These are phyloP conservation scores for Littorina saxatilis DNA, from an alignment of 1,140 invertebrate genomes.

Conservation along the genomic window DNA sequence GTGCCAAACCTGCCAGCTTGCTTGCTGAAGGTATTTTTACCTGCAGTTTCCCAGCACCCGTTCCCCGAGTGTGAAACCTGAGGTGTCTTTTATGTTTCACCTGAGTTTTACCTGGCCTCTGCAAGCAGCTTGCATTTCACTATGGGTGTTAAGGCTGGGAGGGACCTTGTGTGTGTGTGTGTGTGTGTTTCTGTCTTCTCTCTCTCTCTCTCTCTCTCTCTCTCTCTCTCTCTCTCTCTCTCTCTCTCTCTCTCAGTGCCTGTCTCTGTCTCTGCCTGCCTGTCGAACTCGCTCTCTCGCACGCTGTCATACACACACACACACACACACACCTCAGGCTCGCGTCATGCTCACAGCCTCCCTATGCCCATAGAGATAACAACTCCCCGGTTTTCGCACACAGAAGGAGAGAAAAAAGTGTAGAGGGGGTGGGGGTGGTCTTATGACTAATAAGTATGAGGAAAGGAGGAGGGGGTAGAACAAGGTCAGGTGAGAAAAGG, in stretches of 20 bases:
- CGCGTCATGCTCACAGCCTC: background rate
- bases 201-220: background rate
- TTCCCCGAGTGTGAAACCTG: too few relatives aligned
- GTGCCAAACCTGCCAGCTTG: too few relatives aligned
- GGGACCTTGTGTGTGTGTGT: too few relatives aligned
- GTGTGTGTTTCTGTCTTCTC: background rate
- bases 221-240: background rate
- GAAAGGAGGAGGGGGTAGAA: too few relatives aligned
- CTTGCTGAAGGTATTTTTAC: too few relatives aligned
- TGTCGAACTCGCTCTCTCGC: background rate
- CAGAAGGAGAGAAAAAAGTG: background rate
- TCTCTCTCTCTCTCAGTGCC: slow-evolving; percentile 3
- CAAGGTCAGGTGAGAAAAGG: too few relatives aligned
- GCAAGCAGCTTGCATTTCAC: too few relatives aligned
- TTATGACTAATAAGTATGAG: too few relatives aligned
- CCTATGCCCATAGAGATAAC: background rate
- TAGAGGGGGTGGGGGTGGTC: background rate
- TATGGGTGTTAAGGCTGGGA: too few relatives aligned
- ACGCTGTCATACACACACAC: background rate
- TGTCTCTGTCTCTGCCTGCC: background rate
- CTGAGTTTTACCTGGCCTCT: too few relatives aligned
- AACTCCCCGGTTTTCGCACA: background rate
- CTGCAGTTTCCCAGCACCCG: too few relatives aligned
- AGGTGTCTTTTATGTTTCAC: too few relatives aligned
- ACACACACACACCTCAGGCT: slow-evolving; percentile 25